A percentile compares a stretch with the other conserved stretches of the same genome.
Evolutionary conservation across 2,888 invertebrate species (phyloP).

Genomic region (Calliopum simillimum): DNA sequence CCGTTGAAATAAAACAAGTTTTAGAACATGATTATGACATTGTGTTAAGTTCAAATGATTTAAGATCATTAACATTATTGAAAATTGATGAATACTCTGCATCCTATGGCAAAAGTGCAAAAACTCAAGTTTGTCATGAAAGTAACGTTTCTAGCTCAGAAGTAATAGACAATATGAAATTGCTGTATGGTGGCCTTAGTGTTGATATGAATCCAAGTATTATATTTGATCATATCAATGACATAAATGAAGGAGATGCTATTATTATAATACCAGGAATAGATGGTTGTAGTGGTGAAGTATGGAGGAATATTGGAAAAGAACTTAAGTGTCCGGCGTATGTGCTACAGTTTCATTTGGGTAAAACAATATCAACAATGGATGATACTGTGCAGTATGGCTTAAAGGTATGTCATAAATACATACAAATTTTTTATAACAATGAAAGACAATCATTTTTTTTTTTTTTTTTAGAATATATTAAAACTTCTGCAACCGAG

Average conservation of each 20-base stretch:
- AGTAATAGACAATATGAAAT: slow-evolving; percentile 4
- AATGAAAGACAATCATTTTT: neutral
- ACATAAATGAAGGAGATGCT: slow-evolving; percentile 24
- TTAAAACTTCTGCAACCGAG: slow-evolving; percentile 12
- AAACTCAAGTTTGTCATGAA: neutral
- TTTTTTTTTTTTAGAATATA: slow-evolving; percentile 33
- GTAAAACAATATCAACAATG: neutral
- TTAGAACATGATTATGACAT: slow-evolving; percentile 91
- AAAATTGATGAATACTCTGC: neutral
- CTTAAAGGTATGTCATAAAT: slow-evolving; percentile 24
- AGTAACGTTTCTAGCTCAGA: slow-evolving; percentile 66
- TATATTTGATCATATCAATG: slow-evolving; percentile 23
- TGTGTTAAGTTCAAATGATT: slow-evolving; percentile 86
- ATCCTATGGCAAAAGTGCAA: neutral
- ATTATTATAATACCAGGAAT: slow-evolving; percentile 38
- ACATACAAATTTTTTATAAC: neutral
- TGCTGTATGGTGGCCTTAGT: slow-evolving; percentile 46
- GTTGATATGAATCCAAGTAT: slow-evolving; percentile 41
- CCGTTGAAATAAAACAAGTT: slow-evolving; percentile 94
- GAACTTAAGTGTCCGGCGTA: slow-evolving; percentile 28
- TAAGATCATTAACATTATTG: slow-evolving; percentile 58
- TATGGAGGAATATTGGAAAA: slow-evolving; percentile 26
- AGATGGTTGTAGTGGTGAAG: slow-evolving; percentile 31
- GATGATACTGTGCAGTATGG: neutral
- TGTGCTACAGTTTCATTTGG: slow-evolving; percentile 32